Evolutionary conservation across 1,140 invertebrate species (phyloP).

Genomic region (Heliconius congener): DNA sequence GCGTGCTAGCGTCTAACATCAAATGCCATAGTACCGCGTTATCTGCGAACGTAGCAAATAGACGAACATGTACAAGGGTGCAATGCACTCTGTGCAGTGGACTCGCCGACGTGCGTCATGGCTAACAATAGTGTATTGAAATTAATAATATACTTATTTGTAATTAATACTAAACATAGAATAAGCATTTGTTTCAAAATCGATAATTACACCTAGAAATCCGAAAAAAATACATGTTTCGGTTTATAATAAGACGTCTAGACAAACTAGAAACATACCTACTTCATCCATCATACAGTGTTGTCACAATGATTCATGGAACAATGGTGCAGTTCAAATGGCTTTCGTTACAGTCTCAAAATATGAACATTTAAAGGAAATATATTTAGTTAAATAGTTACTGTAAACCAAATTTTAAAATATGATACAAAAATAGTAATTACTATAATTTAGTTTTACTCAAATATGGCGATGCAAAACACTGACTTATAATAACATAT

Average conservation of each 20-base stretch:
- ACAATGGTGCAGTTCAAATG: neutral
- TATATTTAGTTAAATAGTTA: no score
- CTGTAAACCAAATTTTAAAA: neutral
- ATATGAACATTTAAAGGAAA: no score
- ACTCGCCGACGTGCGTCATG: constrained; percentile 30
- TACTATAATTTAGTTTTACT: neutral
- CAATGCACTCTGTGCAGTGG: constrained; percentile 45
- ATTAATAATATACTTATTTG: neutral
- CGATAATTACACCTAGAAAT: neutral
- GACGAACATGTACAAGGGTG: constrained; percentile 41
- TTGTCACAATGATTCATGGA: neutral
- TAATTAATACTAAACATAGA: neutral
- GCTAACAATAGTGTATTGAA: constrained; percentile 26
- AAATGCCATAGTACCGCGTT: constrained; percentile 29
- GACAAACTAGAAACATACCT: neutral
- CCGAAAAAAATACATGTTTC: neutral
- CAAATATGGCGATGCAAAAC: neutral
- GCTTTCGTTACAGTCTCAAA: no score
- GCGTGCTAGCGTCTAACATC: constrained; percentile 10
- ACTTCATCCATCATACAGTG: neutral
- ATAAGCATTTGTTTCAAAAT: neutral
- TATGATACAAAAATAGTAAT: neutral
- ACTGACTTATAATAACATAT: neutral
- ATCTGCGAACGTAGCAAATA: constrained; percentile 41
- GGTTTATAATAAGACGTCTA: neutral